phyloP scores from a whole-genome alignment of 2,888 invertebrate genomes.

The Cryptocheilus praepositus region DNA sequence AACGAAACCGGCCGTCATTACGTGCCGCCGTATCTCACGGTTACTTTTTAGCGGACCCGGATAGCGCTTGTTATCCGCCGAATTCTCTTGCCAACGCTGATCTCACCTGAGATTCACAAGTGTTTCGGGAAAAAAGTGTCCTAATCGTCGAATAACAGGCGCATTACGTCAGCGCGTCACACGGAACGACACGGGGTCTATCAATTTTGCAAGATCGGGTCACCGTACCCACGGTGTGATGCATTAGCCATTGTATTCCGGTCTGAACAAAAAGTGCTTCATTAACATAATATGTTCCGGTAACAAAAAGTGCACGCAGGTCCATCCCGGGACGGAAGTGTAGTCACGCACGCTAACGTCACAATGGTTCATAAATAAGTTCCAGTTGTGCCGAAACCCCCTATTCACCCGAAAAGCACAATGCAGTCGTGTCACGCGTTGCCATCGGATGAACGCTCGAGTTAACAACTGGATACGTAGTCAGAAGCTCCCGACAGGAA shows the following conservation, averaged over 20 bases:
- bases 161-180: conserved; percentile 6
- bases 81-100: too few relatives aligned
- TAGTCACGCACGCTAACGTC: conserved; percentile 41
- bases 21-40: too few relatives aligned
- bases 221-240: neutral
- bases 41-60: too few relatives aligned
- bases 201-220: neutral
- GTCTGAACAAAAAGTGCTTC: conserved; percentile 17
- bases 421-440: conserved; percentile 37
- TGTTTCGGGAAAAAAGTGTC: too few relatives aligned
- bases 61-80: too few relatives aligned
- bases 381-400: conserved; percentile 35
- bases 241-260: conserved; percentile 18
- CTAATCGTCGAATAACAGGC: too few relatives aligned
- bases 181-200: neutral
- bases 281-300: conserved; percentile 40
- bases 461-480: conserved; percentile 31
- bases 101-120: too few relatives aligned
- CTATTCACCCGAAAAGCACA: conserved; percentile 38
- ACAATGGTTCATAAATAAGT: conserved; percentile 52
- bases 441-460: conserved; percentile 32
- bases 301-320: conserved; percentile 40
- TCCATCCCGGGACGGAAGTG: conserved; percentile 38
- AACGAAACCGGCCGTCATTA: too few relatives aligned
- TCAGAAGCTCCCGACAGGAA: conserved; percentile 6